These are phyloP conservation scores for Macaria notata DNA, from an alignment of 2,888 invertebrate species.

Conservation along the genomic window DNA sequence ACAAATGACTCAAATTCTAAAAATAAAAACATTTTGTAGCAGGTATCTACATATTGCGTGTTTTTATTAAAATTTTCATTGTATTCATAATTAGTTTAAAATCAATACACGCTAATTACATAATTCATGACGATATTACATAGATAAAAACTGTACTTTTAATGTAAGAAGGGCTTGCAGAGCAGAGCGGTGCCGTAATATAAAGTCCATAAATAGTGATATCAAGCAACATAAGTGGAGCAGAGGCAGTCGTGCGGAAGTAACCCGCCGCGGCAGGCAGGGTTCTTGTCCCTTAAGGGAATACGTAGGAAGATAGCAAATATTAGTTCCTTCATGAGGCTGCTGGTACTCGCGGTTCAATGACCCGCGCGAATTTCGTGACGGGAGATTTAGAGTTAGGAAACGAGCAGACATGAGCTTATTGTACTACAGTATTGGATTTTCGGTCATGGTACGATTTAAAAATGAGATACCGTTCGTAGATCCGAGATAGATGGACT, in stretches of 20 bases:
- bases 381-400: conserved; percentile 20
- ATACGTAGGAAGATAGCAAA: conserved; percentile 70
- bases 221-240: conserved; percentile 31
- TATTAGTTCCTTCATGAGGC: conserved; percentile 71
- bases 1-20: conserved; percentile 26
- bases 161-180: not conserved
- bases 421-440: conserved; percentile 7
- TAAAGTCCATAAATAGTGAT: conserved; percentile 24
- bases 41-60: too few species aligned
- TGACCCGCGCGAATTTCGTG: conserved; percentile 69
- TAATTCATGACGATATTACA: too few species aligned
- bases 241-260: conserved; percentile 64
- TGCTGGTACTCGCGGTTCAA: conserved; percentile 61
- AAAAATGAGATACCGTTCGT: not conserved
- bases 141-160: too few species aligned
- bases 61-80: too few species aligned
- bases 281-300: conserved; percentile 65
- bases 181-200: conserved; percentile 4
- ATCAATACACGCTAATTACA: too few species aligned
- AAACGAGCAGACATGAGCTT: conserved; percentile 18
- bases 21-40: not conserved
- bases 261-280: conserved; percentile 59
- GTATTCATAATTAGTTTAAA: too few species aligned
- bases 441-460: not conserved
- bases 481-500: too few species aligned